Base-by-base conservation (phyloP, 2,888 invertebrate species). In the Frankliniella fusca region DNA sequence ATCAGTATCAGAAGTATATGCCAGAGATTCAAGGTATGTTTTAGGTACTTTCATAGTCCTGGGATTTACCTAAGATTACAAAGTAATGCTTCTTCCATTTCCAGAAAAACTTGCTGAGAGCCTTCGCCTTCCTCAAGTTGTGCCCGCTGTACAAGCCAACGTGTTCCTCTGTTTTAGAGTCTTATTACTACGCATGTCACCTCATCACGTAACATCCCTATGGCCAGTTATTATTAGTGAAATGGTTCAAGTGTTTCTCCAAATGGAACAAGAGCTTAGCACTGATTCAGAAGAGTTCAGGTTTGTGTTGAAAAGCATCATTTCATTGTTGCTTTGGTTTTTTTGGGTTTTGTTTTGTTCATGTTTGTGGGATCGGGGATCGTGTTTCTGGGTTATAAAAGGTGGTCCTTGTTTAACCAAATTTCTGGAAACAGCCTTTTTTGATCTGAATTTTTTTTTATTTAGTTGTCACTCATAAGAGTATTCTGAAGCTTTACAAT, bases 141-240 rank as follows among this genome's bases (percentile, higher is more conserved):
- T 93, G 80, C 94, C 94, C 2, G 90, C 91, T 2, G 92, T 97
- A 80, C 95, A 96, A 88, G 93, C 95, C 0, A 94, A 95, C 86
- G 95, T 97, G 65, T 95, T 97, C 87, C 89, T 95, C 79, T 96
- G 96, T 88, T 96, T 96, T 87, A 93, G 97, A 54, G 96, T 97
- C 7, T 90, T 97, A 81, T 89, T 97, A 79, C 88, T 97, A 83
- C 90, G 96, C 84, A 94, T 97, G 92, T 94, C 95, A 1, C 93
- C 95, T 0, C 92, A 94, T 85, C 94, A 95, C 86, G 93, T 97
- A 12, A 94, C 95, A 20, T 95, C 95, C 0, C 89, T 97, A 82
- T 97, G 97, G 97, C 97, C 97, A 11, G 94, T 94, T 81, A 95
- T 97, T 86, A 94, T 97, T 85, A 95, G 95, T 81, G 97, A 97